These are phyloP conservation scores for Odontocolon sp. DNA, from an alignment of 2,888 invertebrate species.

Conservation along the genomic window DNA sequence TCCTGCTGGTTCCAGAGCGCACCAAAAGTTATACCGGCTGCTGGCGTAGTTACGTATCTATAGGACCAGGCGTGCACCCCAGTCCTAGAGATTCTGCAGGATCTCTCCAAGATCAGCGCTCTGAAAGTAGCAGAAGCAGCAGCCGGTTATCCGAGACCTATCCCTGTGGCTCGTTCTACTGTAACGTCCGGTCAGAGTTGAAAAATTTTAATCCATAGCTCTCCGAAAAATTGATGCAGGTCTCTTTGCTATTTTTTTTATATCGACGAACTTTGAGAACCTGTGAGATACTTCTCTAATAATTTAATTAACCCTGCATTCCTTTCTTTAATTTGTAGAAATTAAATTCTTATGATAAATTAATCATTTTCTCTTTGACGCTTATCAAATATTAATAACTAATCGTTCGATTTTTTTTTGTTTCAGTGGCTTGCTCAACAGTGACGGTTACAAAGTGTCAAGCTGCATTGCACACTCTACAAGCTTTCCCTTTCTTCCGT, in stretches of 20 bases:
- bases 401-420: constrained; percentile 64
- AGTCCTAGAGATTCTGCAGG: constrained; percentile 15
- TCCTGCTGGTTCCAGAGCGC: constrained; percentile 59
- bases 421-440: constrained; percentile 95
- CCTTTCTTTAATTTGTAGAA: neutral
- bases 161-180: neutral
- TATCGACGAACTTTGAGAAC: neutral
- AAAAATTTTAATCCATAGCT: constrained; percentile 31
- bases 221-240: constrained; percentile 7
- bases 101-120: constrained; percentile 39
- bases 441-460: constrained; percentile 96
- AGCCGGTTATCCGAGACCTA: constrained; percentile 30
- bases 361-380: neutral
- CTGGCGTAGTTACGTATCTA: constrained; percentile 28
- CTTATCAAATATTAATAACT: neutral
- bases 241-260: neutral
- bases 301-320: neutral
- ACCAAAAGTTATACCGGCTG: constrained; percentile 65
- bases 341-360: neutral
- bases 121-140: constrained; percentile 16
- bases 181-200: constrained; percentile 16
- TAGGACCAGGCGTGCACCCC: constrained; percentile 7
- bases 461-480: constrained; percentile 93
- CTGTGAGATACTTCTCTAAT: constrained; percentile 12
- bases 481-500: constrained; percentile 96